These are phyloP conservation scores for Heterodera filipjevi DNA, from an alignment of 2,888 invertebrate species.

Conservation along the genomic window DNA sequence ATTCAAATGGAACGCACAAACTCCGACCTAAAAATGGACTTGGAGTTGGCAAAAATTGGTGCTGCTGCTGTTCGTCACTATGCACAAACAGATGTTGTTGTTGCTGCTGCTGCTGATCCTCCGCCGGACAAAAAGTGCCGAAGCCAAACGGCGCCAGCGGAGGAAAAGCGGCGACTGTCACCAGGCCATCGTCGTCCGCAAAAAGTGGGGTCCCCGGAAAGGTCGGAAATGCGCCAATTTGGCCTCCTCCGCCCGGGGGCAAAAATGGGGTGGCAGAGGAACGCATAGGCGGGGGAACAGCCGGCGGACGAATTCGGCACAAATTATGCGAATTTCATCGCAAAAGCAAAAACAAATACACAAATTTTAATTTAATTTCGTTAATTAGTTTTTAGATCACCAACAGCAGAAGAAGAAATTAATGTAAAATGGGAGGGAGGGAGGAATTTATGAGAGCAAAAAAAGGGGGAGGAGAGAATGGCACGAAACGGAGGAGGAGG, in stretches of 20 bases:
- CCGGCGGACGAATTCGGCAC: not conserved
- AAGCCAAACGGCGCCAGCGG: not conserved
- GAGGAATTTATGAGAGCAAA: too few species aligned
- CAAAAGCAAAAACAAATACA: too few species aligned
- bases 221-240: constrained; percentile 10
- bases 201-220: not conserved
- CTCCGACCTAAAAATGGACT: not conserved
- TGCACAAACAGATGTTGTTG: not conserved
- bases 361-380: too few species aligned
- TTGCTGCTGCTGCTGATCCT: constrained; percentile 7
- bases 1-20: not conserved
- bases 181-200: not conserved
- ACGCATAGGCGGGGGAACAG: not conserved
- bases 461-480: too few species aligned
- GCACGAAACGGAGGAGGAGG: too few species aligned
- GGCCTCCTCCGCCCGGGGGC: constrained; percentile 2
- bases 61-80: not conserved
- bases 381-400: too few species aligned
- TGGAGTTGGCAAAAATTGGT: not conserved
- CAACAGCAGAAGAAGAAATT: too few species aligned
- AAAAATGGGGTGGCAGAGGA: constrained; percentile 4
- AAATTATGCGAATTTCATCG: not conserved
- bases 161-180: not conserved
- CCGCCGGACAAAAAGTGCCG: constrained; percentile 2
- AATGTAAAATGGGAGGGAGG: too few species aligned